Evolutionary conservation across 2,888 invertebrate species (phyloP), one percentile per base, ranked within the genome.

Genomic region (Pseudeuparius sepicola): DNA sequence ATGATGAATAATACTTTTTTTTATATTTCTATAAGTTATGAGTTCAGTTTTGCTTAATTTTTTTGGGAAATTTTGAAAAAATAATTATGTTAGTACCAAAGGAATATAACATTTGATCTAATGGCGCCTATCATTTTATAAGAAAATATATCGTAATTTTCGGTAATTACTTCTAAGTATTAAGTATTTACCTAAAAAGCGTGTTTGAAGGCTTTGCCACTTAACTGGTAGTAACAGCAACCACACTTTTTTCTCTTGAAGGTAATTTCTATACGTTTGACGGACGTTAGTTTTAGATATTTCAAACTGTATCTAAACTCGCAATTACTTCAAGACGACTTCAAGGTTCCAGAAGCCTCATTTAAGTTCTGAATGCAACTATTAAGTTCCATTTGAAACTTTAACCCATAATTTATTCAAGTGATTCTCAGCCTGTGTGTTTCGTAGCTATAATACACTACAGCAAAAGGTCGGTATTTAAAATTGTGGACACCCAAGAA

Each of bases 171-270:
- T 20, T 20, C 20, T 20, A 20, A 20, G 7, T 20, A 20, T 20
- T 20, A n/a, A n/a, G n/a, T n/a, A 20, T 20, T 20, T 20, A 6
- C 20, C 20, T 20, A 7, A 20, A n/a, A n/a, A n/a, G n/a, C n/a
- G n/a, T n/a, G n/a, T n/a, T n/a, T 20, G 7, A 20, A 7, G 20
- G 20, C 20, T 20, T 20, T 20, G 20, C 20, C 20, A 20, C n/a
- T 20, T 20, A 20, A 20, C 20, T 20, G n/a, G n/a, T n/a, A n/a
- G n/a, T n/a, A n/a, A n/a, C n/a, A n/a, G 20, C 20, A 20, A 20
- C 20, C n/a, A n/a, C 6, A 20, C n/a, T 20, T 20, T 20, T 20
- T 20, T 20, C 20, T 7, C 20, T 20, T 20, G 20, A 20, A 20
- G 20, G 20, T 20, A 20, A 20, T 20, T 20, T 20, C 20, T 20